Percentiles rank a stretch among this genome's conserved stretches.
These are phyloP conservation scores for Aramus guarauna DNA, from an alignment of 2,113 vertebrate genomes.

Conservation along the genomic window DNA sequence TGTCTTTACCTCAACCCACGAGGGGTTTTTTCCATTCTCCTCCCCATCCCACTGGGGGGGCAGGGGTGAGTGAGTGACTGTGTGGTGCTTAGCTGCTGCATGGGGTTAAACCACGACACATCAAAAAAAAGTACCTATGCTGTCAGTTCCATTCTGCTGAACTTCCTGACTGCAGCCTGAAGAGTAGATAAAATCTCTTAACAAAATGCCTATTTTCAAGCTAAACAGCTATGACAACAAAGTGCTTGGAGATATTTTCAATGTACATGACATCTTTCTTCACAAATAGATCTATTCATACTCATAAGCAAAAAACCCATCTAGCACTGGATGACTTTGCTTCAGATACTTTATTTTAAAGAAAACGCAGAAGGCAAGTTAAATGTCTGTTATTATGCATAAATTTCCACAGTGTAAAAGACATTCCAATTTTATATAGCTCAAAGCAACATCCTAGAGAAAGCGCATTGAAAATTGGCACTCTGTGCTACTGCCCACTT, in stretches of 20 bases:
- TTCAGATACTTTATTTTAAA: not conserved
- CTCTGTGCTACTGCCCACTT: not conserved
- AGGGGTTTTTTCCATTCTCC: too few relatives aligned
- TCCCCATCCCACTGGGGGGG: too few relatives aligned
- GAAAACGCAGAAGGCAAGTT: not conserved
- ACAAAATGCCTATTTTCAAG: not conserved
- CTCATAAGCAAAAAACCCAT: not conserved
- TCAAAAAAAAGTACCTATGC: not conserved
- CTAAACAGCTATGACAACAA: not conserved
- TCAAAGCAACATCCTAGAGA: not conserved
- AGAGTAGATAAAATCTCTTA: not conserved
- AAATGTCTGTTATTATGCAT: not conserved
- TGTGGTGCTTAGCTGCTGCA: too few relatives aligned
- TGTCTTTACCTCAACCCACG: too few relatives aligned
- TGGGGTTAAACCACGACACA: too few relatives aligned
- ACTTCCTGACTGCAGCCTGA: not conserved
- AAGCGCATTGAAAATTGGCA: not conserved
- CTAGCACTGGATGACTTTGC: not conserved
- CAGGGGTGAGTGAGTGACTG: too few relatives aligned
- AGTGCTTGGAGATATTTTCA: slow-evolving; percentile 11
- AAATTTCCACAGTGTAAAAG: not conserved
- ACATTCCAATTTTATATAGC: not conserved
- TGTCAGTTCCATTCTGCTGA: slow-evolving; percentile 16
- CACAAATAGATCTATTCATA: not conserved
- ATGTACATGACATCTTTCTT: not conserved